Evolutionary conservation across 2,888 invertebrate genomes (phyloP).

Genomic region (Gandaritis pyraliata): DNA sequence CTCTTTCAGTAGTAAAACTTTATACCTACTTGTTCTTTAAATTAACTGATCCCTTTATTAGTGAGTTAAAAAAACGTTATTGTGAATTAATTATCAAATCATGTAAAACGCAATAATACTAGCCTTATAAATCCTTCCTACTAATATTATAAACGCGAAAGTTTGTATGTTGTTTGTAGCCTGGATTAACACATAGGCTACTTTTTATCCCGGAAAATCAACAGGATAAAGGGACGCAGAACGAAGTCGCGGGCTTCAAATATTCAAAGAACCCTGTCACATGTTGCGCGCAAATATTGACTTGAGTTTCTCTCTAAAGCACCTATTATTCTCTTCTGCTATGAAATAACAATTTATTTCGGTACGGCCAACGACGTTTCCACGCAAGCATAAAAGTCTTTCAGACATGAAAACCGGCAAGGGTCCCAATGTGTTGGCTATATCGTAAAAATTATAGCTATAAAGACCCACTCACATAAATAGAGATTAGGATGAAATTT

Average conservation of each 20-base stretch:
- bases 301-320: constrained; percentile 30
- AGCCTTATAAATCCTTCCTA: background rate
- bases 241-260: too few relatives aligned
- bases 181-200: too few relatives aligned
- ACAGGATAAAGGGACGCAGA: too few relatives aligned
- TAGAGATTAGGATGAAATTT: constrained; percentile 55
- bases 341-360: constrained; percentile 34
- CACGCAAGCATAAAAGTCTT: constrained; percentile 29
- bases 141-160: too few relatives aligned
- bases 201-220: too few relatives aligned
- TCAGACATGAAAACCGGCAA: constrained; percentile 29
- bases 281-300: constrained; percentile 31
- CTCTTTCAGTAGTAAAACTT: too few relatives aligned
- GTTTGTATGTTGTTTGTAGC: too few relatives aligned
- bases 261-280: constrained; percentile 25
- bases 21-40: too few relatives aligned
- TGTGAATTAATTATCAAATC: background rate
- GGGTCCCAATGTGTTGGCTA: constrained; percentile 26
- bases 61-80: too few relatives aligned
- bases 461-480: constrained; percentile 51
- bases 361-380: constrained; percentile 25
- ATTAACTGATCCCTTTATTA: too few relatives aligned
- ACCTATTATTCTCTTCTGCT: constrained; percentile 27
- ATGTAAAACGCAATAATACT: background rate
- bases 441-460: constrained; percentile 45